Evolutionary conservation across 2,888 invertebrate genomes (phyloP), one percentile per base, ranked within the genome.

Genomic region (Julus scandinavius): DNA sequence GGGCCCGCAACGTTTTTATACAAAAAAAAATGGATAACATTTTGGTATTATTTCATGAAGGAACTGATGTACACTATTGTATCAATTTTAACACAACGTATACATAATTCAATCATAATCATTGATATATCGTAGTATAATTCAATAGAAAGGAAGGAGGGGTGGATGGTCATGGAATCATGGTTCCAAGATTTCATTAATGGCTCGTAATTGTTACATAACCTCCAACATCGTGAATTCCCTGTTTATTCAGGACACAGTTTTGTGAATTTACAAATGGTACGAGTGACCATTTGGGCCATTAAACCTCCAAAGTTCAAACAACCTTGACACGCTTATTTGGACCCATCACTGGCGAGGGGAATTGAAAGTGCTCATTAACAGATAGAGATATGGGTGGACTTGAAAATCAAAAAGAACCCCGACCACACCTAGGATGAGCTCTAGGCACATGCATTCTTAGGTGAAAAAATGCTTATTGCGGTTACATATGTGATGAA

Each of bases 281-380:
- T 29, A 72, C 29, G 72, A n/a, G 6, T 72, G 29, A 29, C 63
- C 72, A 72, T 29, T 72, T 29, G 72, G 72, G 29, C n/a, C 7
- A 72, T 29, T 29, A 72, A 58, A 72, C 29, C 29, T 29, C 29
- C 29, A 72, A 72, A 20, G 29, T 72, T 29, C 29, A 9, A 29
- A 11, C 72, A 72, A 29, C 72, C 72, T 72, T 29, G 72, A 29
- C 72, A 72, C 72, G 72, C 29, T 72, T 29, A 72, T 29, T 72
- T 29, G 72, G 72, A n/a, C n/a, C 72, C 72, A 72, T 72, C 72
- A 29, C 72, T 11, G n/a, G 72, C 9, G 72, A 72, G 72, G 20
- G 72, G 72, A 72, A 29, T 72, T 29, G 72, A 29, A 72, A 72
- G 72, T 72, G 72, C 72, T 72, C 72, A 72, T 72, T 72, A 72